Percentiles rank a stretch among this genome's conserved stretches.
These are phyloP conservation scores for Aplysina aerophoba DNA, from an alignment of 37 sponge, comb jelly and placozoan species.

Conservation along the genomic window DNA sequence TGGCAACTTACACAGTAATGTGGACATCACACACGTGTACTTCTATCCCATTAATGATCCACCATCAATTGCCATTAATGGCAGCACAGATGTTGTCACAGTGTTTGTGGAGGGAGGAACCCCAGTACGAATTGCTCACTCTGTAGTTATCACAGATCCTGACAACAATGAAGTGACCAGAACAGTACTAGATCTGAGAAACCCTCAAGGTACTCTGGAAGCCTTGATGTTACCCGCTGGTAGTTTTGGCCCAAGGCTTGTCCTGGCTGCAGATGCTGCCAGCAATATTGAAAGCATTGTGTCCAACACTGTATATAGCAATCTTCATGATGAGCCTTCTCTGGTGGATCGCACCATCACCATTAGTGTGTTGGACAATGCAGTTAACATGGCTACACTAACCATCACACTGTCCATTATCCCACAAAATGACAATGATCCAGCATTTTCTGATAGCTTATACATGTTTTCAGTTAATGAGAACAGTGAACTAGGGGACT, in stretches of 20 bases:
- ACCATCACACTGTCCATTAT: constrained; percentile 18
- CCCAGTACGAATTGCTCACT: constrained; percentile 38
- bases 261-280: background rate
- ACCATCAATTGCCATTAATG: constrained; percentile 30
- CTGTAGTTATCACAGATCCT: constrained; percentile 47
- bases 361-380: constrained; percentile 57
- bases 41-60: constrained; percentile 65
- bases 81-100: background rate
- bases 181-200: constrained; percentile 24
- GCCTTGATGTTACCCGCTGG: background rate
- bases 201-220: background rate
- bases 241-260: background rate
- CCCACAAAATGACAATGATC: constrained; percentile 67
- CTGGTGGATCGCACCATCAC: constrained; percentile 35
- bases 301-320: constrained; percentile 46
- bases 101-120: constrained; percentile 52
- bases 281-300: constrained; percentile 23
- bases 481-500: constrained; percentile 1
- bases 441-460: constrained; percentile 35
- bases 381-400: background rate
- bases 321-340: constrained; percentile 48
- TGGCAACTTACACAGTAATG: constrained; percentile 43
- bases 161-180: constrained; percentile 47
- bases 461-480: constrained; percentile 59
- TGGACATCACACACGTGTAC: constrained; percentile 21